Evolutionary conservation across 1,140 invertebrate genomes (phyloP).

Genomic region (Neoseiulus cucumeris): DNA sequence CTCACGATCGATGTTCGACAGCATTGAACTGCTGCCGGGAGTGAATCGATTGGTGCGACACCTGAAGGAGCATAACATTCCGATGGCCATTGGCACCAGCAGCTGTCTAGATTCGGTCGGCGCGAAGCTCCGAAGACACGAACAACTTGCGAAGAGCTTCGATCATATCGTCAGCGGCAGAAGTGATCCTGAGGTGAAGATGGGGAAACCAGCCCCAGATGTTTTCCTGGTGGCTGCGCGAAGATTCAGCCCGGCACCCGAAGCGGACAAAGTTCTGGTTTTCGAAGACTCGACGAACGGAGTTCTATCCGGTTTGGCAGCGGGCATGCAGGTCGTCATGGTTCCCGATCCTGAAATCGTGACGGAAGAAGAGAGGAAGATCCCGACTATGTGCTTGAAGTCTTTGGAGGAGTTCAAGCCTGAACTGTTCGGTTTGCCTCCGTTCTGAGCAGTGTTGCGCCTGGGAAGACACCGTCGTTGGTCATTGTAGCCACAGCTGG

Average conservation of each 20-base stretch:
- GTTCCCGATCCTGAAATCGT: constrained; percentile 23
- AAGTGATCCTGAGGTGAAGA: constrained; percentile 16
- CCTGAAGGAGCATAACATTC: constrained; percentile 15
- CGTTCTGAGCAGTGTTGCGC: constrained; percentile 31
- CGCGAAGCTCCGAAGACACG: constrained; percentile 10
- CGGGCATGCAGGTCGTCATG: constrained; percentile 26
- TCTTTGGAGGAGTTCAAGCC: constrained; percentile 60
- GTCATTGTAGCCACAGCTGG: too few relatives aligned
- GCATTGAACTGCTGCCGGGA: constrained; percentile 16
- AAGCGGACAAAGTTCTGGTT: constrained; percentile 13
- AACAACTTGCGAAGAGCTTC: constrained; percentile 15
- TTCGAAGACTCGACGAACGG: constrained; percentile 18
- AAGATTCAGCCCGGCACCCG: constrained; percentile 10
- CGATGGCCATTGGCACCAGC: constrained; percentile 16
- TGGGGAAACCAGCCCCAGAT: constrained; percentile 16
- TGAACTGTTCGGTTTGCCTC: constrained; percentile 61
- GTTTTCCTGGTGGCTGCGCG: constrained; percentile 14
- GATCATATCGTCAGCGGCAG: constrained; percentile 15
- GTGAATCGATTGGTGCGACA: constrained; percentile 14
- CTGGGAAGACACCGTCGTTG: too few relatives aligned
- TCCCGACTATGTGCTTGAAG: constrained; percentile 41
- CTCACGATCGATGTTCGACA: too few relatives aligned
- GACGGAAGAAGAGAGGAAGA: constrained; percentile 14
- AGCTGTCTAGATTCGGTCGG: neutral
- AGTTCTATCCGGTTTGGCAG: constrained; percentile 14